Evolutionary conservation across 2,888 invertebrate genomes (phyloP).

Genomic region (Portevinia maculata): DNA sequence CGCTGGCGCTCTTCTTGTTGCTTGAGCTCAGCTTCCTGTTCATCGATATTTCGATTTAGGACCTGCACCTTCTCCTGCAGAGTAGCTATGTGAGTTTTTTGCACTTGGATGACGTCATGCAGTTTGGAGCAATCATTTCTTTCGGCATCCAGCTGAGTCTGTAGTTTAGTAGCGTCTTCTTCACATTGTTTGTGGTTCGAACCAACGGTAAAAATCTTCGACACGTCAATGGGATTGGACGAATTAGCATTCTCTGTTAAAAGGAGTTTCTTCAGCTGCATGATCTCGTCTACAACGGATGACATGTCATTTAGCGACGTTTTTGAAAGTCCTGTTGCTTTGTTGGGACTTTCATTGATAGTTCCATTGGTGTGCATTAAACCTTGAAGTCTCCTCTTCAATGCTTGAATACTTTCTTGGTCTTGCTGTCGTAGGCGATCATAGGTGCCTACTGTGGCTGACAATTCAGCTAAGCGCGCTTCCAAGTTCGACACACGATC

Average conservation of each 20-base stretch:
- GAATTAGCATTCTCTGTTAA: conserved; percentile 85
- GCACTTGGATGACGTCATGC: conserved; percentile 79
- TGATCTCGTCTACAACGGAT: conserved; percentile 86
- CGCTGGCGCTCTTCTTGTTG: conserved; percentile 85
- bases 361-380: conserved; percentile 75
- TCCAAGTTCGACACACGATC: conserved; percentile 90
- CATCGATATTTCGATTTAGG: conserved; percentile 86
- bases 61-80: conserved; percentile 87
- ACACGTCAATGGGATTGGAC: conserved; percentile 86
- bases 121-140: conserved; percentile 82
- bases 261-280: conserved; percentile 86
- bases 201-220: conserved; percentile 83
- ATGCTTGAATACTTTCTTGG: conserved; percentile 88
- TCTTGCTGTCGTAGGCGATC: conserved; percentile 89
- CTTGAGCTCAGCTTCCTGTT: conserved; percentile 86
- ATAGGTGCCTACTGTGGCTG: conserved; percentile 90
- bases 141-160: conserved; percentile 86
- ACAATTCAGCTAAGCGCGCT: conserved; percentile 89
- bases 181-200: conserved; percentile 85
- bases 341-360: conserved; percentile 26
- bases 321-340: conserved; percentile 35
- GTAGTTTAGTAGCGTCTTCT: conserved; percentile 86
- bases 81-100: conserved; percentile 86
- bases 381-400: conserved; percentile 79
- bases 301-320: conserved; percentile 82